Evolutionary conservation across 1,140 invertebrate genomes (phyloP).

Genomic region (Palaemon carinicauda): DNA sequence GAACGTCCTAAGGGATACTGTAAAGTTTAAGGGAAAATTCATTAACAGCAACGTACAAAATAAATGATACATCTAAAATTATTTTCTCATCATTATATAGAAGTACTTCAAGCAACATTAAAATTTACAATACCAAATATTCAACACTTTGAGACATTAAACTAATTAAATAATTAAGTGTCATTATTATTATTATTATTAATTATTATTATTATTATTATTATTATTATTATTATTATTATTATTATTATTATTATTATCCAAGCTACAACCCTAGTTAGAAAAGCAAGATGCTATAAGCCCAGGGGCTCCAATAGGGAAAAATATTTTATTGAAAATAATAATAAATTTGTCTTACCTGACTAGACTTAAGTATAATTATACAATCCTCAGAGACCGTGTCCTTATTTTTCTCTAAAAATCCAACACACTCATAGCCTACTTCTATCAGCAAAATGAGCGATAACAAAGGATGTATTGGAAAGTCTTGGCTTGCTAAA

Average conservation of each 20-base stretch:
- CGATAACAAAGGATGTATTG: conserved; percentile 80
- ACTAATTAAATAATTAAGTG: not conserved
- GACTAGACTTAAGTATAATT: conserved; percentile 70
- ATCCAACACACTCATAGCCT: conserved; percentile 89
- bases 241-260: too few relatives aligned
- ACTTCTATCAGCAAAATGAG: conserved; percentile 77
- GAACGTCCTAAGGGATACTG: conserved; percentile 39
- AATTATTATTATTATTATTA: too few relatives aligned
- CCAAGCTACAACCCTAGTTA: too few relatives aligned
- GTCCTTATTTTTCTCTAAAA: conserved; percentile 97
- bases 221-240: too few relatives aligned
- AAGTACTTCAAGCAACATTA: too few relatives aligned
- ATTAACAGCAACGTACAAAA: not conserved
- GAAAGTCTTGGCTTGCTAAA: conserved; percentile 92
- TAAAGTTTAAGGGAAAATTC: not conserved
- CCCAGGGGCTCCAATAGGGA: too few relatives aligned
- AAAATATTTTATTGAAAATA: not conserved
- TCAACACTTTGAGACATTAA: not conserved
- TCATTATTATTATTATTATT: too few relatives aligned
- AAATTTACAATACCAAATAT: too few relatives aligned
- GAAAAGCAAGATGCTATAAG: too few relatives aligned
- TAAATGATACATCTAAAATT: too few relatives aligned
- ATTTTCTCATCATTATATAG: too few relatives aligned
- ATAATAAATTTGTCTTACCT: conserved; percentile 58
- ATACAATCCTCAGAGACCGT: conserved; percentile 96